Evolutionary conservation across 1,140 invertebrate species (phyloP).

Genomic region (Caenorhabditis briggsae): DNA sequence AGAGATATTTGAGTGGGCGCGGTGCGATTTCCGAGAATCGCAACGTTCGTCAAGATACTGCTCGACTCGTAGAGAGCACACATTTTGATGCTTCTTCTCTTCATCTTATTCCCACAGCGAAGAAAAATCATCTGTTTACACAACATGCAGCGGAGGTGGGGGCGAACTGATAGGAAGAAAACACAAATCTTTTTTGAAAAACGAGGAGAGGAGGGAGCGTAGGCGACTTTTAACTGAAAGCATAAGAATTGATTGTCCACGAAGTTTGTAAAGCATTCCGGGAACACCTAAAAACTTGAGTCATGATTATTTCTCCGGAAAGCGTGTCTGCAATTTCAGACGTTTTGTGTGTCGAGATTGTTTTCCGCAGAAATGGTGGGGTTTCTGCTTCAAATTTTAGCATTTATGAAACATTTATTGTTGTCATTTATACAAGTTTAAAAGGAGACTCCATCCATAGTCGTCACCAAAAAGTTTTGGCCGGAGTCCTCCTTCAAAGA

Average conservation of each 20-base stretch:
- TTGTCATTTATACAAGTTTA: no score
- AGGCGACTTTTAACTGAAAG: conserved; percentile 7
- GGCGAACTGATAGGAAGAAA: conserved; percentile 44
- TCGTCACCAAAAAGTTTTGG: no score
- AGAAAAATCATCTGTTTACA: conserved; percentile 48
- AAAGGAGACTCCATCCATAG: no score
- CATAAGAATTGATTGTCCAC: no score
- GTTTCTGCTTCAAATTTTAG: no score
- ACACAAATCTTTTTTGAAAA: conserved; percentile 9
- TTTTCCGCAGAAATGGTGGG: no score
- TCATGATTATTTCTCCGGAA: no score
- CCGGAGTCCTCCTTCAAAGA: no score
- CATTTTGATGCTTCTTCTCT: conserved; percentile 24
- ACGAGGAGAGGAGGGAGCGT: not conserved
- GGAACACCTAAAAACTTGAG: no score
- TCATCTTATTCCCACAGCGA: conserved; percentile 41
- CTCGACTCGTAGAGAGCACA: conserved; percentile 17
- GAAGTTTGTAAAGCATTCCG: not conserved
- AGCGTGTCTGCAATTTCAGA: no score
- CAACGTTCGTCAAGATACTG: conserved; percentile 47
- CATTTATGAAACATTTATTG: no score
- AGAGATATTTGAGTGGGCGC: conserved; percentile 54
- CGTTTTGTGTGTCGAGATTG: no score
- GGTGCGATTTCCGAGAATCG: conserved; percentile 48
- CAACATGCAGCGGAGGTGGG: conserved; percentile 34